These are phyloP conservation scores for Larimichthys polyactis DNA, from an alignment of 2,113 vertebrate species.

Conservation along the genomic window DNA sequence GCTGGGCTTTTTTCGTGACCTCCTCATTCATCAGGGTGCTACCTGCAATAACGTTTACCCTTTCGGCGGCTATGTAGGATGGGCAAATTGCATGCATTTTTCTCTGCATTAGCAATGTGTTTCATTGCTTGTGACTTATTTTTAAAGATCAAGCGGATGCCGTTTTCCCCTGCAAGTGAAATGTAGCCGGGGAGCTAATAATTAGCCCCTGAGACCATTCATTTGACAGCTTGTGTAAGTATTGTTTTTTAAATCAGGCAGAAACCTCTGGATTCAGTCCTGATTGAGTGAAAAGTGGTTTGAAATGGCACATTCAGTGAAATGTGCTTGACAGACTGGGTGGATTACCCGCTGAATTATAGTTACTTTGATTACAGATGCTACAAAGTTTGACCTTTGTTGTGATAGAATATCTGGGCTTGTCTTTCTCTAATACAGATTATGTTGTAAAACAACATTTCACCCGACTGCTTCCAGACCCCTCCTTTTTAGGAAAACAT, in stretches of 20 bases:
- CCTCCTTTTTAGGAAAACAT: neutral
- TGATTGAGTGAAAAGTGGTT: neutral
- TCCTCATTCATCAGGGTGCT: slow-evolving; percentile 71
- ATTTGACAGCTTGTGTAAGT: neutral
- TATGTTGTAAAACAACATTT: neutral
- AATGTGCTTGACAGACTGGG: neutral
- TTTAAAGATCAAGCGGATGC: neutral
- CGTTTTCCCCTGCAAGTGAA: slow-evolving; percentile 8
- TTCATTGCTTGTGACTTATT: slow-evolving; percentile 21
- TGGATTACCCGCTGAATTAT: neutral
- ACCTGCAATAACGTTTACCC: slow-evolving; percentile 58
- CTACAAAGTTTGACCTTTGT: neutral
- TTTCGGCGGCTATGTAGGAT: slow-evolving; percentile 8
- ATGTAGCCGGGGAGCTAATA: neutral
- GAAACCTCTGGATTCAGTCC: neutral
- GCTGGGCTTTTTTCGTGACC: slow-evolving; percentile 64
- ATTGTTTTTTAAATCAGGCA: neutral
- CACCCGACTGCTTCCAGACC: neutral
- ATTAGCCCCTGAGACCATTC: neutral
- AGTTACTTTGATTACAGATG: neutral
- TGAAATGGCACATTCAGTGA: neutral
- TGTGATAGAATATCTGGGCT: neutral
- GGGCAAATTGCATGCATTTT: neutral
- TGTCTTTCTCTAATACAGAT: neutral
- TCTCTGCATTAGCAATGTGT: slow-evolving; percentile 8